A percentile compares a stretch with the other conserved stretches of the same genome.
These are phyloP conservation scores for Clostera curtula DNA, from an alignment of 2,888 invertebrate genomes.

Conservation along the genomic window DNA sequence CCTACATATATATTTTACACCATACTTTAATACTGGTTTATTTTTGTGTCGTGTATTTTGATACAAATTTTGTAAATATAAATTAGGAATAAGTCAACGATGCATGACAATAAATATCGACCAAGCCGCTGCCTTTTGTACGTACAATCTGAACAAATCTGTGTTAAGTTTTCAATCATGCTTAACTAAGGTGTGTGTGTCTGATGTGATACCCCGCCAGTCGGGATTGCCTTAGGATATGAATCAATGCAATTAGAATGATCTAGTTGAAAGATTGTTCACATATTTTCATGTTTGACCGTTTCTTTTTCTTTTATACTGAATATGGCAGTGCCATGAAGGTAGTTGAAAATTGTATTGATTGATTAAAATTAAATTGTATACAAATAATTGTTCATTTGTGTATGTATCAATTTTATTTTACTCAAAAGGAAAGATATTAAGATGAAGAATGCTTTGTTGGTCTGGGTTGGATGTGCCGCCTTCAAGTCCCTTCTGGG, in stretches of 20 bases:
- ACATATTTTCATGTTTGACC: conserved; percentile 6
- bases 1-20: too few species aligned
- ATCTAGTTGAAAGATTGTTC: conserved; percentile 21
- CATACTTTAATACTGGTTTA: too few species aligned
- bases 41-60: conserved; percentile 15
- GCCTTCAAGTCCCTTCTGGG: too few species aligned
- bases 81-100: conserved; percentile 39
- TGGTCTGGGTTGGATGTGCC: too few species aligned
- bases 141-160: conserved; percentile 57
- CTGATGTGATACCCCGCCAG: conserved; percentile 50
- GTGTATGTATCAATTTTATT: too few species aligned
- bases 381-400: too few species aligned
- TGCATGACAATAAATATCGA: conserved; percentile 59
- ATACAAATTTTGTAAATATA: conserved; percentile 41
- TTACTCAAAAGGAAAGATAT: too few species aligned
- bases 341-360: too few species aligned
- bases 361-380: too few species aligned
- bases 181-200: conserved; percentile 37
- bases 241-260: conserved; percentile 39
- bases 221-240: conserved; percentile 42
- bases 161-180: conserved; percentile 35
- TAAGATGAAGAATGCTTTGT: too few species aligned
- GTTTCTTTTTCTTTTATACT: background rate
- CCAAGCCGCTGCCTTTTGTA: conserved; percentile 42
- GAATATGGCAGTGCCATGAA: background rate